Evolutionary conservation across 2,113 vertebrate genomes (phyloP), one percentile per base, ranked within the genome.

Genomic region (Vanacampus margaritifer): DNA sequence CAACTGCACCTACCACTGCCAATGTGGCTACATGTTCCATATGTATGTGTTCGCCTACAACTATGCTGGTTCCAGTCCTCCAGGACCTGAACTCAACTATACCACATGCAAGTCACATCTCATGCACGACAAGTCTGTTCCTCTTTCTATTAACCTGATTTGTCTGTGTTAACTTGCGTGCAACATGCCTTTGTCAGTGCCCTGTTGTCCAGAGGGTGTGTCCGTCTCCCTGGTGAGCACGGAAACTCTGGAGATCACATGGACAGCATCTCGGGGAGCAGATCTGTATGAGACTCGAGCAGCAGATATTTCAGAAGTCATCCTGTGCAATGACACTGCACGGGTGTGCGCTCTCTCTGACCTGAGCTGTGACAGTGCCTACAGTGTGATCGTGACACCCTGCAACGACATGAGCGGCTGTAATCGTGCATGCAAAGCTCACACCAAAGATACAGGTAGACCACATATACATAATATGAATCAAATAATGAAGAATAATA

Each of bases 21-120:
- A 87, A 43, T 98, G 97, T 35, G 95, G 97, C 58, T 94, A 94
- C 89, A 95, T 93, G 0, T 96, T 94, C 65, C 92, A 96, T 73
- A 86, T 95, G 69, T 94, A 89, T 60, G 93, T 96, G 72, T 93
- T 93, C 28, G 95, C 95, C 1, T 93, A 93, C 68, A 98, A 96
- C 80, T 78, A 79, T 26, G 94, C 94, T 1, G 96, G 96, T 5
- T 85, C 91, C 77, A 96, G 96, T 75, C 92, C 92, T 50, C 63
- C 86, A 43, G 94, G 94, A 1, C 78, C 91, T 0, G 71, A 91
- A 45, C 75, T 96, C 60, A 96, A 93, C 88, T 89, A 94, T 41
- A 96, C 94, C 64, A 94, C 95, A 76, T 83, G 96, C 95, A 82
- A 91, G 93, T 67, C 23, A 2, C 48, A 64, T 46, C 41, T 39